Base-by-base conservation (phyloP, 64 coral and sea anemone species). In the Dendronephthya gigantea region DNA sequence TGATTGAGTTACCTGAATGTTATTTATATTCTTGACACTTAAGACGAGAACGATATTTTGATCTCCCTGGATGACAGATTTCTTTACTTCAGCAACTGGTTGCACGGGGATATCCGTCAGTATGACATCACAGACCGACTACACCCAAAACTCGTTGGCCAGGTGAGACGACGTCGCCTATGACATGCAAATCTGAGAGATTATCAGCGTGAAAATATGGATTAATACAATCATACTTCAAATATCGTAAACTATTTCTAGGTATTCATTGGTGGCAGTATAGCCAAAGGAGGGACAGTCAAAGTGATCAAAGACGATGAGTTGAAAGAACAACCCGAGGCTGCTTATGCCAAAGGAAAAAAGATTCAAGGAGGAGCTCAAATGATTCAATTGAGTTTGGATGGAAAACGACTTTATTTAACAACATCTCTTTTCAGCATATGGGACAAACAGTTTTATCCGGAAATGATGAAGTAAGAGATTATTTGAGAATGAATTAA, bases 381-480 rank as follows among this genome's bases (percentile, higher is more conserved):
- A 72, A 98, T 98, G 95, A 98, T 98, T 52, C 95, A 98, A 28
- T 68, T 98, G 23, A 98, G 95, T 83, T 88, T 98, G 65, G 95
- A 98, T 66, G 95, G 95, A 25, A 98, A 93, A 52, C 88, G 95
- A 49, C 90, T 98, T 2, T 98, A 98, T 51, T 92, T 93, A 1
- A 93, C 95, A 14, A 98, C 95, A 66, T 98, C 95, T 40, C 87
- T 98, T 39, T 98, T 90, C 90, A 98, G 95, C 81, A 65, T 65
- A 10, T 98, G 95, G 95, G 95, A 98, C 84, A 98, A 98, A 41
- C 95, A 98, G 69, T 98, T 98, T 76, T 98, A 98, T 50, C 95
- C 95, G n/a, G 56, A 89, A 0, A 32, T 82, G 75, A 28, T n/a
- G 27, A 58, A 56, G 87, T 88, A 51, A 82, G 31, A 9, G 72